Percentiles rank a stretch among this genome's conserved stretches.
Conservation (phyloP, 1,140 invertebrate genomes). For the Oreohelix idahoensis region DNA sequence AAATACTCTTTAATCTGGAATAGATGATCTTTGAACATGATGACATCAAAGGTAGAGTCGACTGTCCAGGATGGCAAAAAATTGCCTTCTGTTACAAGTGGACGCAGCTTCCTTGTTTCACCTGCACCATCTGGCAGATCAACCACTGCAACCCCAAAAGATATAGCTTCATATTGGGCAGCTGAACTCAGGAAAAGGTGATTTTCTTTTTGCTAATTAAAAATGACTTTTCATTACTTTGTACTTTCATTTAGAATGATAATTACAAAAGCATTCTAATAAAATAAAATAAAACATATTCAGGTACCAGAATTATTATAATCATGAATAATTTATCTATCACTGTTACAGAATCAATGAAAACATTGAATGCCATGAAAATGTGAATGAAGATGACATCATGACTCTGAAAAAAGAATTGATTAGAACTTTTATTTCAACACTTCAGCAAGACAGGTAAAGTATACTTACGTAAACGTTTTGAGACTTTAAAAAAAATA, state of each 20-base stretch:
- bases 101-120: constrained; percentile 28
- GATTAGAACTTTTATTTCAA: constrained; percentile 61
- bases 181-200: constrained; percentile 33
- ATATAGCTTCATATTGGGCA: constrained; percentile 27
- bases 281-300: no score
- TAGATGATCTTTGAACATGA: not conserved
- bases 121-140: not conserved
- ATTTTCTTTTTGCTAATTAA: not conserved
- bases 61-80: not conserved
- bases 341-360: constrained; percentile 50
- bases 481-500: no score
- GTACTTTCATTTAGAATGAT: no score
- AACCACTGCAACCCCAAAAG: not conserved
- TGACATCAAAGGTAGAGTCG: not conserved
- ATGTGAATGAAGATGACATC: constrained; percentile 59
- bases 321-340: not conserved
- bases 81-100: constrained; percentile 19
- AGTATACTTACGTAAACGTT: no score
- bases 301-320: no score
- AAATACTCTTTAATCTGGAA: not conserved
- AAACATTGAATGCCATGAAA: constrained; percentile 53
- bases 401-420: constrained; percentile 59
- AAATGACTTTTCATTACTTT: no score
- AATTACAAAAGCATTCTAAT: no score
- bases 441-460: constrained; percentile 68